Conservation (phyloP, 2,113 vertebrate genomes). For the Benitochromis conjunctus region DNA sequence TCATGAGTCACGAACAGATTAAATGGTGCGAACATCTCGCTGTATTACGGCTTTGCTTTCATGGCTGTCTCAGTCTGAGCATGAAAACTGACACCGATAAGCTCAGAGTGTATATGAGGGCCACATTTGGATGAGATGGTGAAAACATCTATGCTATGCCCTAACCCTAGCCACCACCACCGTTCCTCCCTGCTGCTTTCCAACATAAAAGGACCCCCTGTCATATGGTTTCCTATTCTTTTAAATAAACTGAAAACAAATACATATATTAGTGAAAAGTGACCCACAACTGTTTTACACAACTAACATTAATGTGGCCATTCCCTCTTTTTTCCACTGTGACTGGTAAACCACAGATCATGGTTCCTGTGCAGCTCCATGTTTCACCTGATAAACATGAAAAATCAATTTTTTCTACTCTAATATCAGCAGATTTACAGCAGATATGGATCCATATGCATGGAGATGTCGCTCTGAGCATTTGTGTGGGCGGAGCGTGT, state of each 20-base stretch:
- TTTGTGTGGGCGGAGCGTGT: not conserved
- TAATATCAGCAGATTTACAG: not conserved
- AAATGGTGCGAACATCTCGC: not conserved
- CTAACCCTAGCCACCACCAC: too few relatives aligned
- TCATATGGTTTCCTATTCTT: too few relatives aligned
- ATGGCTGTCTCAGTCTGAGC: not conserved
- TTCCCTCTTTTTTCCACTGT: not conserved
- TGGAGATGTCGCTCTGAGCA: fast-evolving
- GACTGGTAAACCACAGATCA: not conserved
- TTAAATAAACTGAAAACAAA: too few relatives aligned
- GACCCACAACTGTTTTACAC: too few relatives aligned
- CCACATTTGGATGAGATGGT: not conserved
- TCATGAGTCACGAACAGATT: not conserved
- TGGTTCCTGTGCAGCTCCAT: not conserved
- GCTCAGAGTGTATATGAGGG: not conserved
- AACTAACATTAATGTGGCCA: too few relatives aligned
- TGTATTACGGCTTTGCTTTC: not conserved
- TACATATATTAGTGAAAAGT: too few relatives aligned
- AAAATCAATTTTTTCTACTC: not conserved
- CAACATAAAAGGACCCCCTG: too few relatives aligned
- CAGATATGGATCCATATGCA: not conserved
- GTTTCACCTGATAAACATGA: not conserved
- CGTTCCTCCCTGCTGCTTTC: too few relatives aligned
- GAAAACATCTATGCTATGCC: not conserved
- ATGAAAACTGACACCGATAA: not conserved